Conservation (phyloP, 1,140 invertebrate species). For the Hyposmocoma kahamanoa region DNA sequence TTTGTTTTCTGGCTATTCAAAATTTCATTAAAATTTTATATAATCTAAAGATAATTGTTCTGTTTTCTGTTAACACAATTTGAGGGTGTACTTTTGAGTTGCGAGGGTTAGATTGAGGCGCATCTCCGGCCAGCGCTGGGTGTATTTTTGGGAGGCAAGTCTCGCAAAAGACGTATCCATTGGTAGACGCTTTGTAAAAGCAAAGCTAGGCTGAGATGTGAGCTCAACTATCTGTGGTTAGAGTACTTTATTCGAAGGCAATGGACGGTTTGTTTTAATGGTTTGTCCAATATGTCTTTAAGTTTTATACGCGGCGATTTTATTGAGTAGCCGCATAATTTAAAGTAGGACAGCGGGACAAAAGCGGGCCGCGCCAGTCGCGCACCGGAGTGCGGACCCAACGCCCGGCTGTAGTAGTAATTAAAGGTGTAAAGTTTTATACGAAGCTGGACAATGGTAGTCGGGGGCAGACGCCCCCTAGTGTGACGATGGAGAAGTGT, state of each 20-base stretch:
- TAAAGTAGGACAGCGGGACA: constrained; percentile 34
- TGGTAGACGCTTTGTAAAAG: not conserved
- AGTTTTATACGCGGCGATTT: constrained; percentile 65
- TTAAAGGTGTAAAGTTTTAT: constrained; percentile 49
- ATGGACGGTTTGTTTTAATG: constrained; percentile 50
- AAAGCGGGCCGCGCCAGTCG: no score
- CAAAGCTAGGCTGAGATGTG: not conserved
- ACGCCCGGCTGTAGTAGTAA: constrained; percentile 18
- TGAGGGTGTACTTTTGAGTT: not conserved
- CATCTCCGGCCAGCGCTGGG: not conserved
- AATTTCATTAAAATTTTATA: constrained; percentile 53
- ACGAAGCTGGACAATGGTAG: constrained; percentile 50
- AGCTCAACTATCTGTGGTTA: constrained; percentile 6
- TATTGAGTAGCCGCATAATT: constrained; percentile 63
- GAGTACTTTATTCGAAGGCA: constrained; percentile 34
- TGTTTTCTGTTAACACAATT: constrained; percentile 43
- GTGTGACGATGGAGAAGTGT: constrained; percentile 32
- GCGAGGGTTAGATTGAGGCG: not conserved
- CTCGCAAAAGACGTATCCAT: not conserved
- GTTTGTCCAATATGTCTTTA: constrained; percentile 55
- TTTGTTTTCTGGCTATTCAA: constrained; percentile 45
- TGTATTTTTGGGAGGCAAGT: not conserved
- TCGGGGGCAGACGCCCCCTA: constrained; percentile 27
- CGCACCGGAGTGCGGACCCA: constrained; percentile 5
- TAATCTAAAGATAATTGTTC: constrained; percentile 34